Evolutionary conservation across 1,140 invertebrate genomes (phyloP).

Genomic region (Procambarus clarkii): DNA sequence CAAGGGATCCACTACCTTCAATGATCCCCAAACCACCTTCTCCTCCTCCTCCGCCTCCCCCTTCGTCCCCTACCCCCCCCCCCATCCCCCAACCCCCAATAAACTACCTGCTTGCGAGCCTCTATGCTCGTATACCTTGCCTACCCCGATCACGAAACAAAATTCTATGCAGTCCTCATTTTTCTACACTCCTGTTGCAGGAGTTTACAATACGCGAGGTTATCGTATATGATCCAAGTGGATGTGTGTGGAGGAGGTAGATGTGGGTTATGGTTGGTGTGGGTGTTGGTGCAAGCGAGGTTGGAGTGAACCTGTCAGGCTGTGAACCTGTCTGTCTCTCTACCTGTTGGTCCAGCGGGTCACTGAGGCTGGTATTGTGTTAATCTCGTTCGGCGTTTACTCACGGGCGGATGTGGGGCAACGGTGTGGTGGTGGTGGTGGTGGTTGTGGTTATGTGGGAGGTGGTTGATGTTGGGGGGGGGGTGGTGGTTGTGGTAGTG

Average conservation of each 20-base stretch:
- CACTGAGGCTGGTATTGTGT: slow-evolving; percentile 41
- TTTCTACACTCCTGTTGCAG: too few relatives aligned
- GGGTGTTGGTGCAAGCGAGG: slow-evolving; percentile 5
- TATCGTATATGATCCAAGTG: too few relatives aligned
- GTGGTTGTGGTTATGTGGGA: too few relatives aligned
- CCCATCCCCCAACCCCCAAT: neutral
- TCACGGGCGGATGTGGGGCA: too few relatives aligned
- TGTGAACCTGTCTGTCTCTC: slow-evolving; percentile 52
- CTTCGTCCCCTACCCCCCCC: too few relatives aligned
- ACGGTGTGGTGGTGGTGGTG: neutral
- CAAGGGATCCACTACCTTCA: slow-evolving; percentile 48
- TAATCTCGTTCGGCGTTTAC: neutral
- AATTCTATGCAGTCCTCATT: too few relatives aligned
- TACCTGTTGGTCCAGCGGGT: slow-evolving; percentile 44
- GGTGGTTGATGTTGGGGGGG: neutral
- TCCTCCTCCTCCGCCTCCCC: too few relatives aligned
- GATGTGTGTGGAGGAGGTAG: too few relatives aligned
- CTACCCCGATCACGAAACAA: neutral
- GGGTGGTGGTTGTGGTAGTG: neutral
- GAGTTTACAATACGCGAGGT: too few relatives aligned
- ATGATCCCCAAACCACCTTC: slow-evolving; percentile 31
- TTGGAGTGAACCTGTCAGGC: slow-evolving; percentile 45
- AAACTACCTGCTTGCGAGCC: slow-evolving; percentile 50
- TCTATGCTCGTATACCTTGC: slow-evolving; percentile 26
- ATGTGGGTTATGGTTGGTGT: too few relatives aligned